Evolutionary conservation across 2,113 vertebrate genomes (phyloP).

Genomic region (Pelusios castaneus): DNA sequence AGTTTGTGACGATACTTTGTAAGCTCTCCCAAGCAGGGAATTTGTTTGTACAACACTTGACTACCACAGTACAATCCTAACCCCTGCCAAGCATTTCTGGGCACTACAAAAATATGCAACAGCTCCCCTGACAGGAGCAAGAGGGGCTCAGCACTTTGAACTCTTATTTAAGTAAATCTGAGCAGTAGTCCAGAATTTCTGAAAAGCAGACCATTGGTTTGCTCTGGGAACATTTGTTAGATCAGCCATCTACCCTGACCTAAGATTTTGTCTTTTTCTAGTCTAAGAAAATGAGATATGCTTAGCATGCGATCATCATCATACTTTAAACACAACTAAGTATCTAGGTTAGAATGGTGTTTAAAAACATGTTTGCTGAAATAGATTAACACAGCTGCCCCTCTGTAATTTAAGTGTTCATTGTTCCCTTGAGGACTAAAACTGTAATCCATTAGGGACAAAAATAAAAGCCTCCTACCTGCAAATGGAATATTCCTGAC

Average conservation of each 20-base stretch:
- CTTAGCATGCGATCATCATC: too few relatives aligned
- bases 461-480: background rate
- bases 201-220: background rate
- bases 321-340: background rate
- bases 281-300: background rate
- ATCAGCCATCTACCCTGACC: accelerated
- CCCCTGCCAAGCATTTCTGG: background rate
- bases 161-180: background rate
- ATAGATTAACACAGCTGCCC: too few relatives aligned
- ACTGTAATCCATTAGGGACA: background rate
- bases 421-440: background rate
- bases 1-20: accelerated
- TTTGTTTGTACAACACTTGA: background rate
- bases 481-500: background rate
- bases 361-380: background rate
- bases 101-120: background rate
- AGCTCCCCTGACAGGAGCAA: background rate
- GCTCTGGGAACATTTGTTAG: accelerated
- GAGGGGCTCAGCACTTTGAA: background rate
- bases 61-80: background rate
- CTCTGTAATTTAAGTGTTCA: background rate
- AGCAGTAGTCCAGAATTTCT: background rate
- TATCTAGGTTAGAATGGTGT: background rate
- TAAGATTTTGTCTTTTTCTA: accelerated
- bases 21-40: background rate